Evolutionary conservation across 2,888 invertebrate species (phyloP).

Genomic region (Drepanosiphum platanoidis): DNA sequence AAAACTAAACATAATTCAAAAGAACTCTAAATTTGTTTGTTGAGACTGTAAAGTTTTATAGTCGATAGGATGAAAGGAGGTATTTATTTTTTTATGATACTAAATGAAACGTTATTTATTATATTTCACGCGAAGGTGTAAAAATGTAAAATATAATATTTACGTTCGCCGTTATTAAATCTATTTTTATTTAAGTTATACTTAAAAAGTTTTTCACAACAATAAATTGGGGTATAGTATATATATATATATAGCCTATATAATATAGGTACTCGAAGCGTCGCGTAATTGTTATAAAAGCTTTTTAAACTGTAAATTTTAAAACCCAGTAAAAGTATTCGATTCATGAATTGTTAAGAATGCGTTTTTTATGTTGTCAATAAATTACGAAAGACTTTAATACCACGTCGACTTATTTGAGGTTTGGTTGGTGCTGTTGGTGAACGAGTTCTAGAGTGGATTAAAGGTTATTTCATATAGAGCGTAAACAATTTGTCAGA

Average conservation of each 20-base stretch:
- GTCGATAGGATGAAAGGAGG: too few relatives aligned
- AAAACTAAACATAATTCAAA: too few relatives aligned
- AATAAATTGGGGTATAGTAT: not conserved
- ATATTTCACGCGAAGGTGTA: too few relatives aligned
- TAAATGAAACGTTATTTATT: too few relatives aligned
- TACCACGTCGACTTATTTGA: not conserved
- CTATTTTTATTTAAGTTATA: too few relatives aligned
- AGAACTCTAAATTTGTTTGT: too few relatives aligned
- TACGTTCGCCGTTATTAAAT: too few relatives aligned
- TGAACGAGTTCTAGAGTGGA: constrained; percentile 19
- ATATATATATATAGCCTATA: too few relatives aligned
- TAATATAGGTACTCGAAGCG: too few relatives aligned
- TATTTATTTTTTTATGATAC: too few relatives aligned
- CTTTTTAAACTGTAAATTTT: not conserved
- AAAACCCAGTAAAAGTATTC: not conserved
- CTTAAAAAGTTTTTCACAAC: not conserved
- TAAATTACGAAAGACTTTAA: constrained; percentile 18
- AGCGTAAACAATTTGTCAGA: constrained; percentile 19
- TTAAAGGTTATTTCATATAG: constrained; percentile 32
- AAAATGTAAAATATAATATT: too few relatives aligned
- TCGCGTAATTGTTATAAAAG: not conserved
- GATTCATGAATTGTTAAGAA: not conserved
- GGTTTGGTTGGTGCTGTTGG: not conserved
- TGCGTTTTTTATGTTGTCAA: constrained; percentile 6
- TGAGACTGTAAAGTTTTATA: too few relatives aligned